phyloP scores from a whole-genome alignment of 2,113 vertebrate genomes.

The Osmerus eperlanus region DNA sequence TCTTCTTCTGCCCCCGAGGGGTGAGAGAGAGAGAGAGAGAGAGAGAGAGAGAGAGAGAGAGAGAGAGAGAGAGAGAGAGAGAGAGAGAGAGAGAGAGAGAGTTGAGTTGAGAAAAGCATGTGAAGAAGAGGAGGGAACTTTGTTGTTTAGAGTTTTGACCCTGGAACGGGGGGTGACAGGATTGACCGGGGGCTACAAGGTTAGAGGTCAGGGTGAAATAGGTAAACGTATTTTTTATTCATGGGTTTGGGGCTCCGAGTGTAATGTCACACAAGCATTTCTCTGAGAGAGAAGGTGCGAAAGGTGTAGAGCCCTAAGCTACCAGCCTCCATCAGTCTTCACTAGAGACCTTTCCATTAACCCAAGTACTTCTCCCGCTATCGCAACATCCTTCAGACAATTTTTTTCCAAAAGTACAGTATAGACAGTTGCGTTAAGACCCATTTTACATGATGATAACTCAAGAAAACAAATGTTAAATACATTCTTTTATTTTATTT shows the following conservation, averaged over 20 bases:
- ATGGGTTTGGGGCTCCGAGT: constrained; percentile 56
- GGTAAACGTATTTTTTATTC: constrained; percentile 61
- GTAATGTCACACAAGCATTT: constrained; percentile 55
- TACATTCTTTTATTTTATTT: no score
- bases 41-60: neutral
- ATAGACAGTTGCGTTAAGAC: no score
- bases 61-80: no score
- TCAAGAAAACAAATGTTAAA: neutral
- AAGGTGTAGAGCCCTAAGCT: constrained; percentile 58
- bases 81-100: no score
- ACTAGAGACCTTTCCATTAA: constrained; percentile 36
- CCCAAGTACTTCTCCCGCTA: neutral
- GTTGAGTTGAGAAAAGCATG: neutral
- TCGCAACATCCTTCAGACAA: neutral
- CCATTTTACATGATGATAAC: no score
- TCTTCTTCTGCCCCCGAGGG: neutral
- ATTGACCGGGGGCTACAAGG: constrained; percentile 51
- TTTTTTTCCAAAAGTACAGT: neutral
- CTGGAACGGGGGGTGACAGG: constrained; percentile 56
- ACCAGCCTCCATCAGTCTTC: constrained; percentile 50
- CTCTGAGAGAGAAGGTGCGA: constrained; percentile 29
- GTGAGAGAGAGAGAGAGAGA: no score
- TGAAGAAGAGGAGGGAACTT: constrained; percentile 34
- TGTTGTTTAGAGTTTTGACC: constrained; percentile 36
- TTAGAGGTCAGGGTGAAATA: constrained; percentile 54